These are phyloP conservation scores for Nematopogon swammerdamellus DNA, from an alignment of 2,888 invertebrate genomes.

Conservation along the genomic window DNA sequence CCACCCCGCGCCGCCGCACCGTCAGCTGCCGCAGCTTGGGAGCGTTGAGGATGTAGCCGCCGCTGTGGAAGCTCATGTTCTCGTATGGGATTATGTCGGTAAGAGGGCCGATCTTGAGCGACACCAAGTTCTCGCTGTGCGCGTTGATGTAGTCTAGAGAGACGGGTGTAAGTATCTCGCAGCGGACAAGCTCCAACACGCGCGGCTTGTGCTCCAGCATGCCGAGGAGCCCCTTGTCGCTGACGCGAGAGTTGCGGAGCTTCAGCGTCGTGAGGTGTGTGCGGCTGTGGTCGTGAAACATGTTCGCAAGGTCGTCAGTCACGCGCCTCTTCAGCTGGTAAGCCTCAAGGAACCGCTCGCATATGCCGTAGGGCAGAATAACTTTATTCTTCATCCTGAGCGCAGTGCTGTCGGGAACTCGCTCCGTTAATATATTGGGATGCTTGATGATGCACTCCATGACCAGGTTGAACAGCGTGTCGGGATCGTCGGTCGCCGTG, in stretches of 20 bases:
- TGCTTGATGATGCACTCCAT: conserved; percentile 61
- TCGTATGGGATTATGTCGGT: conserved; percentile 59
- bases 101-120: conserved; percentile 67
- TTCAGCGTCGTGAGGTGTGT: conserved; percentile 68
- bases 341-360: conserved; percentile 62
- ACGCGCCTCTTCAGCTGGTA: conserved; percentile 54
- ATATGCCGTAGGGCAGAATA: conserved; percentile 67
- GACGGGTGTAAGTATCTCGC: conserved; percentile 61
- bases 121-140: conserved; percentile 65
- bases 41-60: conserved; percentile 52
- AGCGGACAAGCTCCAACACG: conserved; percentile 73
- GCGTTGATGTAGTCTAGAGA: conserved; percentile 66
- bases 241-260: conserved; percentile 68
- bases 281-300: conserved; percentile 65
- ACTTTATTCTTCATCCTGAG: conserved; percentile 59
- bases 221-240: conserved; percentile 66
- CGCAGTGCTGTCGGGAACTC: conserved; percentile 34
- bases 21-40: conserved; percentile 59
- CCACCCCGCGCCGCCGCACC: conserved; percentile 47
- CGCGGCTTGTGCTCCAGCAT: conserved; percentile 70
- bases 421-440: conserved; percentile 57
- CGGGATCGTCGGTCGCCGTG: conserved; percentile 39
- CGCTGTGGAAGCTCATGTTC: conserved; percentile 29
- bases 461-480: conserved; percentile 61
- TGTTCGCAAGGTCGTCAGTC: conserved; percentile 65